Conservation (phyloP, 2,888 invertebrate species). For the Scrobipalpa atriplicella region DNA sequence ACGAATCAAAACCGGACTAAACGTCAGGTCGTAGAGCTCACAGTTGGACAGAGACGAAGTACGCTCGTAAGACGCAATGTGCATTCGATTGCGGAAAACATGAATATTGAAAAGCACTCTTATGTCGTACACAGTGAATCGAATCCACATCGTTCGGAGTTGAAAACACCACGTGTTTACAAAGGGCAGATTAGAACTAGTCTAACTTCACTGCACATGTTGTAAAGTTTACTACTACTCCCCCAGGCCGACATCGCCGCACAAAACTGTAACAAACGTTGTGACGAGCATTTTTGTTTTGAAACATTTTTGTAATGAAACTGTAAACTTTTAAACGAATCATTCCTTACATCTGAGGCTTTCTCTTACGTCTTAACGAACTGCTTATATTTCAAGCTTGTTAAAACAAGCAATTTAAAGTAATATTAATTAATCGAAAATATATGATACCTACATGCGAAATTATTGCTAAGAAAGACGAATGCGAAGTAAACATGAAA, state of each 20-base stretch:
- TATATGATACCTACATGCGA: no score
- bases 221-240: slow-evolving; percentile 54
- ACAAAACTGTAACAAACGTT: neutral
- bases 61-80: slow-evolving; percentile 62
- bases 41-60: slow-evolving; percentile 49
- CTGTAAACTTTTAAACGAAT: slow-evolving; percentile 6
- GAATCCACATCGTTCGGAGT: slow-evolving; percentile 59
- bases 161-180: slow-evolving; percentile 73
- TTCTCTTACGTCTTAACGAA: neutral
- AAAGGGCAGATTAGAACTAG: slow-evolving; percentile 63
- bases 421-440: no score
- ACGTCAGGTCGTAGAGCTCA: slow-evolving; percentile 58
- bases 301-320: neutral
- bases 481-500: no score
- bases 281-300: neutral
- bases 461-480: no score
- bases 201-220: slow-evolving; percentile 64
- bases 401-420: no score
- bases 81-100: slow-evolving; percentile 65
- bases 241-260: slow-evolving; percentile 8
- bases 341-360: neutral
- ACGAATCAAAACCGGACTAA: slow-evolving; percentile 56
- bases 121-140: slow-evolving; percentile 66
- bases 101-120: slow-evolving; percentile 77
- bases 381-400: no score